Evolutionary conservation across 2,797 vertebrate genomes (phyloP).

Genomic region (Distichodus sexfasciatus): DNA sequence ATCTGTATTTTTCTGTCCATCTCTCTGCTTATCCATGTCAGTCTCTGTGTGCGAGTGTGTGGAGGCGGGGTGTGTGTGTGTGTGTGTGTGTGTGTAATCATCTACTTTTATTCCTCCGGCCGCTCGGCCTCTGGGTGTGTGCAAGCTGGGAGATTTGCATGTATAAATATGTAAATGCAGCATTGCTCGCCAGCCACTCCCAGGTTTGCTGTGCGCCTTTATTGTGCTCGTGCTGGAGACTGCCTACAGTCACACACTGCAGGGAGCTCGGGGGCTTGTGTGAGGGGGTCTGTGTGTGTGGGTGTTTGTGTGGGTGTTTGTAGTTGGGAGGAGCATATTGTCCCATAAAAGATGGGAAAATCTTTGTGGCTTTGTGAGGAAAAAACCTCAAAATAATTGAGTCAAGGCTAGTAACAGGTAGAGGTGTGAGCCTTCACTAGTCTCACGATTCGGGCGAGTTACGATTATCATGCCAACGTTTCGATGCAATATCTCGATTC

Average conservation of each 20-base stretch:
- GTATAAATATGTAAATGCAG: slow-evolving; percentile 65
- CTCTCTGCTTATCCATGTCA: not conserved
- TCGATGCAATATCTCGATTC: too few species aligned
- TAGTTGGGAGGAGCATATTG: too few species aligned
- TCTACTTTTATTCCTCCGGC: slow-evolving; percentile 55
- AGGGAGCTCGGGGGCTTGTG: slow-evolving; percentile 11
- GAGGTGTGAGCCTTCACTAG: too few species aligned
- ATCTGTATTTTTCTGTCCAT: not conserved
- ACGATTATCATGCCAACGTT: too few species aligned
- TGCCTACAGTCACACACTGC: slow-evolving; percentile 13
- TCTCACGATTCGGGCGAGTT: too few species aligned
- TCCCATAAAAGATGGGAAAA: too few species aligned
- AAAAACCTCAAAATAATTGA: too few species aligned
- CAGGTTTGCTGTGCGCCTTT: slow-evolving; percentile 40
- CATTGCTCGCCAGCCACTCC: slow-evolving; percentile 45
- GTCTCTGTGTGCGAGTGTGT: too few species aligned
- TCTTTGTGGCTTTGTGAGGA: too few species aligned
- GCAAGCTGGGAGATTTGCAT: slow-evolving; percentile 65
- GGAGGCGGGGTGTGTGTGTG: too few species aligned
- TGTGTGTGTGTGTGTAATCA: too few species aligned
- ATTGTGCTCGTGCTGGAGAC: slow-evolving; percentile 25
- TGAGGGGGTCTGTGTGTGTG: not conserved
- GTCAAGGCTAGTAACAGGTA: too few species aligned
- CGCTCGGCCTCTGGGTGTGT: slow-evolving; percentile 63
- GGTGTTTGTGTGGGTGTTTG: not conserved